Evolutionary conservation across 1,140 invertebrate genomes (phyloP).

Genomic region (Drosophila guanche): DNA sequence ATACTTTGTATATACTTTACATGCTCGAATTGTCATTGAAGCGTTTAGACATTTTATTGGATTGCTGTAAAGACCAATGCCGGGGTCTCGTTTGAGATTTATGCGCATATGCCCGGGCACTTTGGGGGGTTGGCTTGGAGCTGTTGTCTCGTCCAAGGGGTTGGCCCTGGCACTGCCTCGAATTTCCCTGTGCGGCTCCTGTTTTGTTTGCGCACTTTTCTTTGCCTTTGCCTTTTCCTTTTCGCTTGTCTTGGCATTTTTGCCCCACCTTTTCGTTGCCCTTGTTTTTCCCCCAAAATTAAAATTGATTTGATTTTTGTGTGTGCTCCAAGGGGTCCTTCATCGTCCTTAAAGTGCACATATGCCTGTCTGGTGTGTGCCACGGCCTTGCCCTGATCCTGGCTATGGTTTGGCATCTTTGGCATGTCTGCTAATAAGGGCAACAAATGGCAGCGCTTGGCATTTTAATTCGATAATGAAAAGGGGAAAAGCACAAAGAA

Average conservation of each 20-base stretch:
- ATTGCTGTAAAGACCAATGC: slow-evolving; percentile 68
- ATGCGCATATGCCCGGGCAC: slow-evolving; percentile 75
- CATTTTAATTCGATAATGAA: slow-evolving; percentile 56
- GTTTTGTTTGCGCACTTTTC: slow-evolving; percentile 18
- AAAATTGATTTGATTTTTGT: slow-evolving; percentile 82
- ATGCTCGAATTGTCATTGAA: slow-evolving; percentile 82
- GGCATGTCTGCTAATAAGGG: slow-evolving; percentile 65
- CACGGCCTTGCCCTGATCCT: no score
- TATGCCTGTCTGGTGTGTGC: slow-evolving; percentile 29
- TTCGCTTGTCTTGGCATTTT: slow-evolving; percentile 73
- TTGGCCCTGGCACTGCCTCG: slow-evolving; percentile 28
- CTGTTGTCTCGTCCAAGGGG: slow-evolving; percentile 7
- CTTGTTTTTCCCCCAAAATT: slow-evolving; percentile 75
- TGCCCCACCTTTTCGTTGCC: slow-evolving; percentile 25
- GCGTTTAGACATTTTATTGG: slow-evolving; percentile 81
- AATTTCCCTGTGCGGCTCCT: slow-evolving; percentile 11
- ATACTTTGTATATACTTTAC: slow-evolving; percentile 51
- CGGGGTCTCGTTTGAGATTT: slow-evolving; percentile 66
- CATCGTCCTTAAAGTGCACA: slow-evolving; percentile 64
- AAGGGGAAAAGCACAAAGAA: background rate
- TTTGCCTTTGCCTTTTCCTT: slow-evolving; percentile 3
- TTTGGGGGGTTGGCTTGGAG: slow-evolving; percentile 56
- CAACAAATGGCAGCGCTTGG: slow-evolving; percentile 1
- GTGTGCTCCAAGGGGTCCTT: slow-evolving; percentile 19
- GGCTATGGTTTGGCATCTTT: slow-evolving; percentile 18